A percentile compares a stretch with the other conserved stretches of the same genome.
phyloP scores from a whole-genome alignment of 2,113 vertebrate species.

The Opisthocomus hoazin region DNA sequence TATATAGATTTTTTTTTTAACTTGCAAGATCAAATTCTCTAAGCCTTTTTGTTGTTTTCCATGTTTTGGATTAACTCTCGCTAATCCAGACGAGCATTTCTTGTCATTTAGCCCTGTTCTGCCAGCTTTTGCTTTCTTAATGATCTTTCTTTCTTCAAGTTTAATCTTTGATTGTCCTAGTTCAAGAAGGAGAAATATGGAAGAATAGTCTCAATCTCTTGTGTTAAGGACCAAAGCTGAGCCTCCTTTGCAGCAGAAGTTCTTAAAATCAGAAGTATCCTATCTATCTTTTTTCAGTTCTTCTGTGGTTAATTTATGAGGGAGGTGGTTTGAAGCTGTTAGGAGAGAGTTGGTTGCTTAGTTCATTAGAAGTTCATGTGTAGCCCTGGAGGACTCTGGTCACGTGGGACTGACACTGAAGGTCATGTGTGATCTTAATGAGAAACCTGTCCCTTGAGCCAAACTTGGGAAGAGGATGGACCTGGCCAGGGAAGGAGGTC shows the following conservation, averaged over 20 bases:
- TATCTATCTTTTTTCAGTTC: background rate
- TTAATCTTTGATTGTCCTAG: conserved; percentile 20
- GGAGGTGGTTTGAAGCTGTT: background rate
- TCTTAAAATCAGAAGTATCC: background rate
- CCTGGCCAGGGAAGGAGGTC: background rate
- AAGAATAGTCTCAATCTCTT: background rate
- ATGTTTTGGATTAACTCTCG: conserved; percentile 16
- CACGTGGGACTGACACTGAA: background rate
- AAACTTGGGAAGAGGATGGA: background rate
- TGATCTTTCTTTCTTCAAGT: background rate
- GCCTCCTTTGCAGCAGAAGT: too few species aligned
- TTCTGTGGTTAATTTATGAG: background rate
- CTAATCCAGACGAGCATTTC: conserved; percentile 9
- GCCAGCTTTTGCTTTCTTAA: background rate
- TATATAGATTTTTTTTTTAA: background rate
- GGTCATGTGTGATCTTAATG: background rate
- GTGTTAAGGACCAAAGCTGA: background rate
- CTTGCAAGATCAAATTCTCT: conserved; percentile 40
- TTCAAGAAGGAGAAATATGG: background rate
- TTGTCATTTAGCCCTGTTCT: conserved; percentile 24
- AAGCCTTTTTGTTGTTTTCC: background rate
- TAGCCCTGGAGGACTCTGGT: background rate
- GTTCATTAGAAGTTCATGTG: background rate
- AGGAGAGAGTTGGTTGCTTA: background rate
- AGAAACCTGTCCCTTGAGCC: background rate